These are phyloP conservation scores for Acrossocheilus fasciatus DNA, from an alignment of 2,797 vertebrate genomes.

Conservation along the genomic window DNA sequence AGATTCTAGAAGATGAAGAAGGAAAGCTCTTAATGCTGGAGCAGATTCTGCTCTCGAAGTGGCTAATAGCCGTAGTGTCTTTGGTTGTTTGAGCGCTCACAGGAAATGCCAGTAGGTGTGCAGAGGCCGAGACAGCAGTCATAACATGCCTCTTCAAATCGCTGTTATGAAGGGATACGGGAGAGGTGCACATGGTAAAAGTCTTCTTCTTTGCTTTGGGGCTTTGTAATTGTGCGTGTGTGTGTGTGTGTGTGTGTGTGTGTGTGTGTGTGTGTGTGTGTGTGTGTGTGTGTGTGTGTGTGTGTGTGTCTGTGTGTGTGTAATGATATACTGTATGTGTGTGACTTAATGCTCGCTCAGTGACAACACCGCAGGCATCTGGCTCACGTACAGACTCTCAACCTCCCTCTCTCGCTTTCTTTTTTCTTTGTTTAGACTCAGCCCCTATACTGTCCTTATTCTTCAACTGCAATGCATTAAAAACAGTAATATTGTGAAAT, in stretches of 20 bases:
- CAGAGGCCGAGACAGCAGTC: constrained; percentile 26
- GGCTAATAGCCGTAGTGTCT: background rate
- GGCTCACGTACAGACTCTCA: constrained; percentile 15
- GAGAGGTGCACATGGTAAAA: constrained; percentile 54
- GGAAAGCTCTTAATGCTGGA: background rate
- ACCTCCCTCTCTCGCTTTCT: background rate
- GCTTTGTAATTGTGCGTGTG: background rate
- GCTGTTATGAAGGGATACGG: constrained; percentile 35
- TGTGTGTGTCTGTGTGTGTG: no score
- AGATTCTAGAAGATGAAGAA: background rate
- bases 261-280: constrained; percentile 21
- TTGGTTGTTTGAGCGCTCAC: background rate
- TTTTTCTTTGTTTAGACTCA: background rate
- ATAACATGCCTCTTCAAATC: constrained; percentile 45
- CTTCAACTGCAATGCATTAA: background rate
- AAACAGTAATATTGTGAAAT: background rate
- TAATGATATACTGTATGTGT: constrained; percentile 41
- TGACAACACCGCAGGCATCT: constrained; percentile 45
- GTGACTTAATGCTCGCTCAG: constrained; percentile 36
- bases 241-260: constrained; percentile 25
- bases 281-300: no score
- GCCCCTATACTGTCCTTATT: background rate
- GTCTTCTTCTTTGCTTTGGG: constrained; percentile 72
- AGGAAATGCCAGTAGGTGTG: constrained; percentile 34
- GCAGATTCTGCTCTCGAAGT: background rate